Percentiles rank a stretch among this genome's conserved stretches.
Conservation (phyloP, 2,888 invertebrate species). For the Andrena fulva region DNA sequence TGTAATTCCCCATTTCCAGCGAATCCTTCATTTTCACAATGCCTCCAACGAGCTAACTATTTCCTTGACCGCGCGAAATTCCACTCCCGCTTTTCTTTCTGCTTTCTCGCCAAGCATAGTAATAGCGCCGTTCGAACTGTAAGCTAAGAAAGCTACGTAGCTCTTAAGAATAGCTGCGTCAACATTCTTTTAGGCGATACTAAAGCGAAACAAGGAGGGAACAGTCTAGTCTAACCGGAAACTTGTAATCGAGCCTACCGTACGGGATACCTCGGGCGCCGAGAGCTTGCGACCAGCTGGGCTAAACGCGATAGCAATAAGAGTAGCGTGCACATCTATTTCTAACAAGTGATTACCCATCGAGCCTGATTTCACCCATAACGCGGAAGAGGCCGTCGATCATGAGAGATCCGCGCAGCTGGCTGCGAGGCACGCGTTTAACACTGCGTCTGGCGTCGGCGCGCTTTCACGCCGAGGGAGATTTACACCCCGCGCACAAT, state of each 20-base stretch:
- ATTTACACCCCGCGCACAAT: no score
- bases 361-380: background rate
- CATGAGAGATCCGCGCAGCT: background rate
- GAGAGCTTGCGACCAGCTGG: background rate
- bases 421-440: no score
- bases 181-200: slow-evolving; percentile 10
- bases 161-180: slow-evolving; percentile 15
- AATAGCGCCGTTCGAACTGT: slow-evolving; percentile 3
- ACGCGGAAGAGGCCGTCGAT: background rate
- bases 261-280: slow-evolving; percentile 25
- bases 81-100: background rate
- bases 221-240: slow-evolving; percentile 18
- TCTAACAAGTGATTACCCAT: background rate
- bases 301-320: slow-evolving; percentile 33
- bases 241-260: slow-evolving; percentile 27
- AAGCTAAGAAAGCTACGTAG: slow-evolving; percentile 13
- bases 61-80: background rate
- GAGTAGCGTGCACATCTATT: background rate
- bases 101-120: background rate
- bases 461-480: no score
- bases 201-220: no score
- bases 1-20: background rate
- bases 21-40: no score
- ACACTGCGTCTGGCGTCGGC: no score
- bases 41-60: no score